These are phyloP conservation scores for Limnodromus scolopaceus DNA, from an alignment of 2,797 vertebrate species.

Conservation along the genomic window DNA sequence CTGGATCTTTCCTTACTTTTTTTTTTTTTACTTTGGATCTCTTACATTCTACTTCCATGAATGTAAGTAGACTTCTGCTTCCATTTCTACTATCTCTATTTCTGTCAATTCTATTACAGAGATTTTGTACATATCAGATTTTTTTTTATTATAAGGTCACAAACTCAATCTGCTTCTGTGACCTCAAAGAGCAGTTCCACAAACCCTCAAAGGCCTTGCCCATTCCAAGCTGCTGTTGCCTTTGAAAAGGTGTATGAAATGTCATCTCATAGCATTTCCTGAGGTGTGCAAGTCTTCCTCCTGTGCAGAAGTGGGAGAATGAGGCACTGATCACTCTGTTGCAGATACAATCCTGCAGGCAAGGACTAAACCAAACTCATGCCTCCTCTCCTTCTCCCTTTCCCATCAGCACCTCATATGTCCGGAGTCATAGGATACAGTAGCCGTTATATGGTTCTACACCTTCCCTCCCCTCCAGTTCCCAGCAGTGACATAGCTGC, in stretches of 20 bases:
- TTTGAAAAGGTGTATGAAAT: neutral
- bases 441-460: neutral
- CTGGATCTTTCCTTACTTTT: neutral
- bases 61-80: no score
- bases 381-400: neutral
- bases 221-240: neutral
- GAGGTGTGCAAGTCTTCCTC: neutral
- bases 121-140: neutral
- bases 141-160: slow-evolving; percentile 9
- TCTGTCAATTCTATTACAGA: neutral
- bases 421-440: neutral
- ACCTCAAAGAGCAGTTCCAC: neutral
- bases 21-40: neutral
- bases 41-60: neutral
- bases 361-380: neutral
- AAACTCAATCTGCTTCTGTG: neutral
- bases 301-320: neutral
- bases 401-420: neutral
- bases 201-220: neutral
- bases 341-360: neutral
- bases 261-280: neutral
- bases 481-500: fast-evolving
- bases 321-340: neutral
- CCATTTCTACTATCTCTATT: neutral
- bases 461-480: neutral